Base-by-base conservation (phyloP, 2,113 vertebrate species). In the Recurvirostra avosetta region DNA sequence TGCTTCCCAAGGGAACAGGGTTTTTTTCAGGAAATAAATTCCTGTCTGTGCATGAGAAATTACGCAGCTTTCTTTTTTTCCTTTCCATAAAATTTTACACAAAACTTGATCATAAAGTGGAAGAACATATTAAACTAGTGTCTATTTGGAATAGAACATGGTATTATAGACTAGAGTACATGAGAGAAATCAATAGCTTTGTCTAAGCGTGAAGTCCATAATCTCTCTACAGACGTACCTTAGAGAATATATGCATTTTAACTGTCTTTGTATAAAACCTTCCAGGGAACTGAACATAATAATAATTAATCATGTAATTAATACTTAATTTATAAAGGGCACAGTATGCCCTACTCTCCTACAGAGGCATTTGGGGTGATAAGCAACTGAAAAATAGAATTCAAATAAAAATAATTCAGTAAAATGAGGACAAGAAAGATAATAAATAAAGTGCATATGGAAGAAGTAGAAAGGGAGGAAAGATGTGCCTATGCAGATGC, bases 281-380 rank as follows among this genome's bases (percentile, higher is more conserved):
- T 86, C 81, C 73, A 78, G 95, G 94, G 90, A 97, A 85, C 65
- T 49, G 79, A 93, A 84, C 65, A 88, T 91, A 89, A 96, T 87
- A 94, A 95, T 92, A 97, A 97, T 96, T 97, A 97, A 96, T 96
- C 41, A 88, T 94, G 70, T 80, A 97, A 97, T 96, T 97, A 97
- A 94, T 96, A 95, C 86, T 96, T 96, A 94, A 95, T 96, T 97
- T 97, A 96, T 93, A 95, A 96, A 97, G 88, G 87, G 41, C 85
- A 96, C 76, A 87, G 80, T 81, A 92, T 94, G 83, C 52, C 83
- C 83, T 61, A 62, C 43, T 92, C 73, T 85, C 80, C 87, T 91
- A 85, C 52, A 92, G 95, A 93, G 89, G 38, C 91, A 91, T 62
- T 91, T 79, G 67, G 73, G 61, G 79, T 96, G 92, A 93, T 89